Evolutionary conservation across 2,113 vertebrate genomes (phyloP), one percentile per base, ranked within the genome.

Genomic region (Forbesichthys agassizii): DNA sequence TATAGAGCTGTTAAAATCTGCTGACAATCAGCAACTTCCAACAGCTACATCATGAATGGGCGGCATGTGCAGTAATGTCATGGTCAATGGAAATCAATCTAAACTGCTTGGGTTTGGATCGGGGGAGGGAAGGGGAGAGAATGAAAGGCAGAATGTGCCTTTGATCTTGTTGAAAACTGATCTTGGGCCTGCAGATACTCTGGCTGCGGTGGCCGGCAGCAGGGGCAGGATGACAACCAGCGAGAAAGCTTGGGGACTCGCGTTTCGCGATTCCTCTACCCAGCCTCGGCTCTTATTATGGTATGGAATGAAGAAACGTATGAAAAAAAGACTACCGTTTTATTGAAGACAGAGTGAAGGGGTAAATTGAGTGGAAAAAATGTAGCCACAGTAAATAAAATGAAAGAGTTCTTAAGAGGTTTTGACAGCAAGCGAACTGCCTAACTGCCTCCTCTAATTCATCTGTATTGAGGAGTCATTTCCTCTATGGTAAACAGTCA

Each of bases 121-220:
- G 80, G 78, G 71, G 84, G 73, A 78, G 79, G 79, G 72, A 85
- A 86, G 89, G 88, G 90, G 88, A 88, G 87, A 89, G 87, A 86
- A 85, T 88, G 87, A 88, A 88, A 88, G 88, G 74, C 75, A 84
- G 84, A 86, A 81, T 82, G 83, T 78, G 85, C 85, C 91, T 93
- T 92, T 93, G 92, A 93, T 93, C 86, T 92, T 5, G 8, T 79
- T 90, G 91, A 91, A 92, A 93, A 92, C 88, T 69, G 90, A 92
- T 92, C 91, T 85, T 88, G 90, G 89, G 89, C 90, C 90, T 88
- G 88, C 86, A 92, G 92, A 93, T 93, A 91, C 88, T 86, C 88
- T 84, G 87, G 87, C 84, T 83, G 85, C 71, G 78, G 86, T 86
- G 84, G 88, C 83, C 86, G 73, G 80, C 86, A 81, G 83, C 78